Evolutionary conservation across 1,140 invertebrate species (phyloP).

Genomic region (Laupala kohalensis): DNA sequence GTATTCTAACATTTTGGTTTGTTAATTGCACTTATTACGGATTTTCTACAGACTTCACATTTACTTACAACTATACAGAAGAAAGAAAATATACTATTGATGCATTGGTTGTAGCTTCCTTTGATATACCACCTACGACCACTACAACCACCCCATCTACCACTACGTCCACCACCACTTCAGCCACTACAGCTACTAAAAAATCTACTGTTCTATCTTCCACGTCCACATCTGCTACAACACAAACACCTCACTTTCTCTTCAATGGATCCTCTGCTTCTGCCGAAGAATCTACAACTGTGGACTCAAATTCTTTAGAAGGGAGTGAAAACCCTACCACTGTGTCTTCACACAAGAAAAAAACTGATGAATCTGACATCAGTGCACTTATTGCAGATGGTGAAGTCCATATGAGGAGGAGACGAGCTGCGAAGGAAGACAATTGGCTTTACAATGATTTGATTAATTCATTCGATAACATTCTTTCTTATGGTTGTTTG

Average conservation of each 20-base stretch:
- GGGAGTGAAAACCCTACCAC: too few relatives aligned
- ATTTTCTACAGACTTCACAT: slow-evolving; percentile 40
- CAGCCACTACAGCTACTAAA: slow-evolving; percentile 23
- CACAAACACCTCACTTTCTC: too few relatives aligned
- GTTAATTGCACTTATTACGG: slow-evolving; percentile 59
- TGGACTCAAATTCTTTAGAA: too few relatives aligned
- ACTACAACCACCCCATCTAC: slow-evolving; percentile 43
- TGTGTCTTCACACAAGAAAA: too few relatives aligned
- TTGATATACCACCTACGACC: slow-evolving; percentile 43
- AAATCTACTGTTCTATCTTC: neutral
- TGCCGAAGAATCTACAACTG: too few relatives aligned
- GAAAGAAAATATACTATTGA: slow-evolving; percentile 48
- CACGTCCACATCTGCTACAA: neutral
- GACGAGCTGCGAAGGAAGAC: too few relatives aligned
- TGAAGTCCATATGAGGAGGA: too few relatives aligned
- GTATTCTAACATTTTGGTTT: slow-evolving; percentile 58
- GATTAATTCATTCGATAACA: neutral
- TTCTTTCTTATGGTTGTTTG: slow-evolving; percentile 40
- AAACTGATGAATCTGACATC: too few relatives aligned
- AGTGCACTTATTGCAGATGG: too few relatives aligned
- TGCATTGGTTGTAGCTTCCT: slow-evolving; percentile 51
- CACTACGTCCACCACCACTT: slow-evolving; percentile 27
- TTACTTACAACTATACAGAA: slow-evolving; percentile 46
- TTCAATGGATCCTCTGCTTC: too few relatives aligned
- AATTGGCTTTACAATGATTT: too few relatives aligned